Conservation (phyloP, 2,113 vertebrate species). For the Gadus chalcogrammus region DNA sequence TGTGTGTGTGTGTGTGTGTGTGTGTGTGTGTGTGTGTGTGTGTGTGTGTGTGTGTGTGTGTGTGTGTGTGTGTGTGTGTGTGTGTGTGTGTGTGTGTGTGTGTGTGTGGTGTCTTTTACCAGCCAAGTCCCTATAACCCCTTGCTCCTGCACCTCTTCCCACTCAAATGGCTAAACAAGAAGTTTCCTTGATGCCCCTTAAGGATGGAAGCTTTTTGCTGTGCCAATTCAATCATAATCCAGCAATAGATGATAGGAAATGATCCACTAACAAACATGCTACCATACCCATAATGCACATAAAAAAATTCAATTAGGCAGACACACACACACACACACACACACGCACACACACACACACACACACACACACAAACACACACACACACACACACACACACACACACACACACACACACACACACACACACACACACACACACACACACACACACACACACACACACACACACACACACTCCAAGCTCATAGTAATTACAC, state of each 20-base stretch:
- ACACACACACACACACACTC: conserved; percentile 19
- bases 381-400: neutral
- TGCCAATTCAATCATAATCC: conserved; percentile 50
- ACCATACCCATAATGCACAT: neutral
- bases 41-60: too few relatives aligned
- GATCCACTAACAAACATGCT: conserved; percentile 68
- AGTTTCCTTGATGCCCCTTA: conserved; percentile 64
- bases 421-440: conserved; percentile 14
- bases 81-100: too few relatives aligned
- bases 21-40: too few relatives aligned
- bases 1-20: too few relatives aligned
- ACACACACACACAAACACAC: neutral
- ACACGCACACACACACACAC: conserved; percentile 30
- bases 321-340: neutral
- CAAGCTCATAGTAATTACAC: conserved; percentile 65
- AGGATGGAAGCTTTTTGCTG: conserved; percentile 53
- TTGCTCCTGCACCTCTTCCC: too few relatives aligned
- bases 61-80: too few relatives aligned
- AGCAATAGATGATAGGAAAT: conserved; percentile 70
- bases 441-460: too few relatives aligned
- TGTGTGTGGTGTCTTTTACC: too few relatives aligned
- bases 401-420: too few relatives aligned
- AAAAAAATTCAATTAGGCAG: neutral
- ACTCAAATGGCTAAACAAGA: neutral
- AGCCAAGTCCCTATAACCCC: too few relatives aligned